Base-by-base conservation (phyloP, 2,888 invertebrate genomes). In the Anagyrus pseudococci region DNA sequence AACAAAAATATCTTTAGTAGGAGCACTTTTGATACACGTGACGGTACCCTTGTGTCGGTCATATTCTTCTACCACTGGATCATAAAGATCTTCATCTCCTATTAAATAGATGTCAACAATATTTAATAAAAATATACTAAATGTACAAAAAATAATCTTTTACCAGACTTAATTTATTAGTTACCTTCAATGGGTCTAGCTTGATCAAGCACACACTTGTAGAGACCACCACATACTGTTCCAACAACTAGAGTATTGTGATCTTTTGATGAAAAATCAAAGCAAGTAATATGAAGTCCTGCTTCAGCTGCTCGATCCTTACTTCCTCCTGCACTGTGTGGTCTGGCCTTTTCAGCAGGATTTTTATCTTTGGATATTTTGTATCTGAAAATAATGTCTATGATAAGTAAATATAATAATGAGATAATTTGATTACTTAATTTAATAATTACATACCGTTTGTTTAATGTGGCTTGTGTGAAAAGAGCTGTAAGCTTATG, bases 361-460 rank as follows among this genome's bases (percentile, higher is more conserved):
- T 80, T 79, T 60, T 77, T 73, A 52, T 80, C 80, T 61, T 79
- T 79, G 6, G 69, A 69, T 61, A 79, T 70, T 71, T 80, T 80
- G 13, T 75, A 75, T 49, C 77, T 79, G 37, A 47, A 50, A 58
- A 15, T 33, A 33, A n/a, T 46, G 19, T 46, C 4, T 49, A 22
- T n/a, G 41, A 1, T 13, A 22, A 19, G n/a, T 19, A 40, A 50
- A 22, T 44, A 25, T 49, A 33, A 46, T 48, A n/a, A 49, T 33
- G 19, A 22, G 15, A 49, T 29, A n/a, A 22, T 13, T 54, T 49
- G 10, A 15, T 33, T 29, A 33, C n/a, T 54, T 20, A 47, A 23
- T 29, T 41, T 33, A 7, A 15, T 2, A 40, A 22, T n/a, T 40
- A 63, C 23, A 46, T 71, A 79, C 79, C 72, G 67, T 67, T 73